These are phyloP conservation scores for Heliconius hewitsoni DNA, from an alignment of 1,140 invertebrate genomes.

Conservation along the genomic window DNA sequence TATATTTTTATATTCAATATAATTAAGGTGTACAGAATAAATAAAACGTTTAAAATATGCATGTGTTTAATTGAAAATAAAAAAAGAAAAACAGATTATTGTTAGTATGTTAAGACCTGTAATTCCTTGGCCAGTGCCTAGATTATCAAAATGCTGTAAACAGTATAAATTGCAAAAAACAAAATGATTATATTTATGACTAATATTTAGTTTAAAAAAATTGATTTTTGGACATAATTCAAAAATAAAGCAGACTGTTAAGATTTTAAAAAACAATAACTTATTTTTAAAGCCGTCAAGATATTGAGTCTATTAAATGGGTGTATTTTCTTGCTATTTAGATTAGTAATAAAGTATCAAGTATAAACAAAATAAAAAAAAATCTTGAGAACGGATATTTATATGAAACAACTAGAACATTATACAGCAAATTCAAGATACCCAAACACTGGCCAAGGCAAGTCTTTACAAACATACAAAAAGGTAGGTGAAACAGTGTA, in stretches of 20 bases:
- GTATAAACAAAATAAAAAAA: background rate
- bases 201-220: too few relatives aligned
- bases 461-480: slow-evolving; percentile 49
- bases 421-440: slow-evolving; percentile 13
- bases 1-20: background rate
- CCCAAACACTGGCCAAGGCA: slow-evolving; percentile 73
- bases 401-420: background rate
- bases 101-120: background rate
- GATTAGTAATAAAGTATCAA: background rate
- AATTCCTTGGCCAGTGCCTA: slow-evolving; percentile 62
- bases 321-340: too few relatives aligned
- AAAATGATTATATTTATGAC: too few relatives aligned
- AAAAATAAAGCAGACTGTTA: too few relatives aligned
- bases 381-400: background rate
- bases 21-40: slow-evolving; percentile 44
- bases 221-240: too few relatives aligned
- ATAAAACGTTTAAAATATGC: slow-evolving; percentile 47
- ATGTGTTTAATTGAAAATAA: slow-evolving; percentile 49
- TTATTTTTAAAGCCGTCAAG: background rate
- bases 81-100: slow-evolving; percentile 40
- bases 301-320: too few relatives aligned
- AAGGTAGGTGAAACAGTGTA: slow-evolving; percentile 35
- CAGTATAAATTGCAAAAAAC: background rate
- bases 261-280: too few relatives aligned
- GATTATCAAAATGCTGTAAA: slow-evolving; percentile 17